These are phyloP conservation scores for Pollenia amentaria DNA, from an alignment of 2,888 invertebrate genomes.

Conservation along the genomic window DNA sequence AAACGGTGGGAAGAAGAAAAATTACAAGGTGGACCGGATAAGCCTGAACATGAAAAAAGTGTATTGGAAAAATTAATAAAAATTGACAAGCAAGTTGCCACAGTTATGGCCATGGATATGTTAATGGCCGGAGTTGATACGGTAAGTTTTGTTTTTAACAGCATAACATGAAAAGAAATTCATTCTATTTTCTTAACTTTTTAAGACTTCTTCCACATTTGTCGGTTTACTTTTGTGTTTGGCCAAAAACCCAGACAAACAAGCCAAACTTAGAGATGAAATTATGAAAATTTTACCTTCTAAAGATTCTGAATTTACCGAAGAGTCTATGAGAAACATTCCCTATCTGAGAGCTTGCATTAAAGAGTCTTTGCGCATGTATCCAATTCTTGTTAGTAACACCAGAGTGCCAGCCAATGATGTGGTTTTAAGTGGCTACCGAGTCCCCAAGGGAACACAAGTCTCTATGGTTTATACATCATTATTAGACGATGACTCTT, in stretches of 20 bases:
- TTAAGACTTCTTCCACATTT: slow-evolving; percentile 80
- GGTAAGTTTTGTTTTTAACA: slow-evolving; percentile 84
- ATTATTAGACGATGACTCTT: slow-evolving; percentile 74
- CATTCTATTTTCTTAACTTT: slow-evolving; percentile 75
- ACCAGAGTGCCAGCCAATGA: slow-evolving; percentile 86
- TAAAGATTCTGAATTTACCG: slow-evolving; percentile 84
- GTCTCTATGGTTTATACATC: slow-evolving; percentile 89
- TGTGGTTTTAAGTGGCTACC: slow-evolving; percentile 87
- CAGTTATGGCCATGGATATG: slow-evolving; percentile 90
- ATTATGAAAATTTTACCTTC: slow-evolving; percentile 83
- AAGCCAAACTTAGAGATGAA: slow-evolving; percentile 88
- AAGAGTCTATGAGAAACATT: slow-evolving; percentile 85
- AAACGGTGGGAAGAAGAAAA: slow-evolving; percentile 76
- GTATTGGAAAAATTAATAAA: slow-evolving; percentile 88
- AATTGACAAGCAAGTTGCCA: slow-evolving; percentile 87
- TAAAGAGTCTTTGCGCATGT: slow-evolving; percentile 89
- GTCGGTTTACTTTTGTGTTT: slow-evolving; percentile 82
- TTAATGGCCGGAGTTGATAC: slow-evolving; percentile 90
- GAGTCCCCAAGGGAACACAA: slow-evolving; percentile 88
- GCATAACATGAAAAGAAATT: too few species aligned
- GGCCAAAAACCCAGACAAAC: slow-evolving; percentile 88
- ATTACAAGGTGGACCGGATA: slow-evolving; percentile 71
- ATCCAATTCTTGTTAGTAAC: slow-evolving; percentile 87
- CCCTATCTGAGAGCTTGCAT: slow-evolving; percentile 90
- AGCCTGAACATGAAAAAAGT: slow-evolving; percentile 84